Percentiles rank a stretch among this genome's conserved stretches.
Conservation (phyloP, 2,113 vertebrate genomes). For the Sphaerodactylus townsendi region DNA sequence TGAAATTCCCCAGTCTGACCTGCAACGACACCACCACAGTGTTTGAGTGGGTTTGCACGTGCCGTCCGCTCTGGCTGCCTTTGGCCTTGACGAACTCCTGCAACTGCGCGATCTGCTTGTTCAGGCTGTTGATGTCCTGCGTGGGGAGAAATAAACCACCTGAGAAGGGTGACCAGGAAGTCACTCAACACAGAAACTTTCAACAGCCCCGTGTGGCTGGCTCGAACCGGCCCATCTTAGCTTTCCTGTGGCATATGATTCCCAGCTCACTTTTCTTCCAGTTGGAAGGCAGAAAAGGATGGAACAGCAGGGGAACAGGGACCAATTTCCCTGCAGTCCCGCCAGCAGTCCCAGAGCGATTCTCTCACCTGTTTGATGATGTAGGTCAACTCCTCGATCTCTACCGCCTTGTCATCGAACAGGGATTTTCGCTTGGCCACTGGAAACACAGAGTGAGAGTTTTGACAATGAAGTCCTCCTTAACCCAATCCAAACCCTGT, state of each 20-base stretch:
- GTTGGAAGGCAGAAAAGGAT: neutral
- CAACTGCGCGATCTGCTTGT: slow-evolving; percentile 93
- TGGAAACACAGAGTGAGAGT: slow-evolving; percentile 55
- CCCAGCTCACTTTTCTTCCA: neutral
- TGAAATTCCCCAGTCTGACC: slow-evolving; percentile 64
- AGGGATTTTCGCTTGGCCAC: slow-evolving; percentile 94
- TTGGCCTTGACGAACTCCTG: slow-evolving; percentile 87
- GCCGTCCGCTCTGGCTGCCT: slow-evolving; percentile 84
- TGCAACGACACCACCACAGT: slow-evolving; percentile 94
- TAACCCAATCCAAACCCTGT: neutral
- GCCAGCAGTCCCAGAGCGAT: neutral
- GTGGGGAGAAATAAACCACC: neutral
- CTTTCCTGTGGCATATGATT: neutral
- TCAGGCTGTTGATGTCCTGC: slow-evolving; percentile 91
- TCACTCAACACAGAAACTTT: neutral
- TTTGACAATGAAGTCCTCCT: too few species aligned
- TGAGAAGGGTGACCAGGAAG: neutral
- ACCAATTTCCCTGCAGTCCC: too few species aligned
- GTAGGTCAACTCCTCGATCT: slow-evolving; percentile 92
- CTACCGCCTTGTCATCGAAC: slow-evolving; percentile 91
- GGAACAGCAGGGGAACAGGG: too few species aligned
- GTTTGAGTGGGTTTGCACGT: slow-evolving; percentile 90
- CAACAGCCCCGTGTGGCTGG: neutral
- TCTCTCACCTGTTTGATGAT: slow-evolving; percentile 88
- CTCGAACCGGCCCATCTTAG: too few species aligned